Evolutionary conservation across 2,113 vertebrate genomes (phyloP).

Genomic region (Chionis minor): DNA sequence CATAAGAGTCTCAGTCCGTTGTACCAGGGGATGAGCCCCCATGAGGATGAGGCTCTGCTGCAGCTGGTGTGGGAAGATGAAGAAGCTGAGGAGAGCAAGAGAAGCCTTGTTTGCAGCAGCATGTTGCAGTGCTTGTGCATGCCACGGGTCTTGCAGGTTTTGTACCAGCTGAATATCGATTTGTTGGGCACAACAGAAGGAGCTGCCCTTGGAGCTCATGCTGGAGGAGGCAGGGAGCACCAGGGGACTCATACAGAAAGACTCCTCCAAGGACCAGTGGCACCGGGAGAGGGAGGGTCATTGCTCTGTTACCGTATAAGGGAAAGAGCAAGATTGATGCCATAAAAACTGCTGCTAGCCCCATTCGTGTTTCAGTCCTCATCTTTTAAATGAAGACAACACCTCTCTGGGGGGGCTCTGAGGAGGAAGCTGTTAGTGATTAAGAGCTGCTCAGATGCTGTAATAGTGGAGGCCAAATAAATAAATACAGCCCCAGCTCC

Average conservation of each 20-base stretch:
- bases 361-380: fast-evolving
- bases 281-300: fast-evolving
- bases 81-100: not conserved
- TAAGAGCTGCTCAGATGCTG: not conserved
- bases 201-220: not conserved
- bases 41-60: not conserved
- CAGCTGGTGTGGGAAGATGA: not conserved
- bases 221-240: not conserved
- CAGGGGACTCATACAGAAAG: fast-evolving
- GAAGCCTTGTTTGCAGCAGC: not conserved
- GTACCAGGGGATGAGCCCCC: fast-evolving
- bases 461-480: not conserved
- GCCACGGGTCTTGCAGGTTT: not conserved
- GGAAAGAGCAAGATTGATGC: not conserved
- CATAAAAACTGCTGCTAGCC: not conserved
- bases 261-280: not conserved
- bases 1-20: not conserved
- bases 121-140: not conserved
- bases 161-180: not conserved
- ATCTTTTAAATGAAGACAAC: not conserved
- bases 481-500: not conserved
- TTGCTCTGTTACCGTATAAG: fast-evolving
- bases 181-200: not conserved
- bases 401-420: not conserved
- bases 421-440: not conserved